Evolutionary conservation across 2,113 vertebrate genomes (phyloP), one percentile per base, ranked within the genome.

Genomic region (Zosterops japonicus): DNA sequence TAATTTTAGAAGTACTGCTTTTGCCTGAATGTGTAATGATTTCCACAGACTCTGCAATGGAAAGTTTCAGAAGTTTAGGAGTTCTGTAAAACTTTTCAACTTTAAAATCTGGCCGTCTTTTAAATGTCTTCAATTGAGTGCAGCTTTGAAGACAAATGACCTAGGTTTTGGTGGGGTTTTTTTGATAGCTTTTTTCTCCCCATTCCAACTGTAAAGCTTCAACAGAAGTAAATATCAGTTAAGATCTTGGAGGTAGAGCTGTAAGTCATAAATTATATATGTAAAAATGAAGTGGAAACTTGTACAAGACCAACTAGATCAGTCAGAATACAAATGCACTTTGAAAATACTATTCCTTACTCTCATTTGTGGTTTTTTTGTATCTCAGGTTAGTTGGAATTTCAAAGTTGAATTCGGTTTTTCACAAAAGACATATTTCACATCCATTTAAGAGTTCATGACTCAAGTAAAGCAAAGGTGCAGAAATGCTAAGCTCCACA

Each of bases 101-200:
- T 93, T 79, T 9, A 87, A 93, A 50, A 65, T 36, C 15, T 86
- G 55, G 8, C 18, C 57, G 35, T 20, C 17, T 52, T 72, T 69
- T 60, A 85, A 68, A 49, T 22, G 39, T 23, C 44, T 91, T 75
- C 60, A 64, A 4, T 0, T 59, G 10, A 82, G 24, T 41, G 22
- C 11, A 87, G 8, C 12, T 47, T 60, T 50, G 33, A 81, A 91
- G 56, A 94, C 24, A 80, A 88, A 56, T 55, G 17, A 46, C 15
- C 25, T 74, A 39, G 7, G 12, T 14, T 83, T 65, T 29, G 23
- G 18, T 28, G 25, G 8, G 8, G 2, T 0, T 2, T 22, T 79
- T 81, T 29, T 33, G 8, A 36, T 2, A 41, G 15, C 5, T 80
- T 72, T 59, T 44, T 57, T 74, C 55, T 65, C n/a, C 31, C 28